Evolutionary conservation across 2,888 invertebrate species (phyloP).

Genomic region (Andrena haemorrhoa): DNA sequence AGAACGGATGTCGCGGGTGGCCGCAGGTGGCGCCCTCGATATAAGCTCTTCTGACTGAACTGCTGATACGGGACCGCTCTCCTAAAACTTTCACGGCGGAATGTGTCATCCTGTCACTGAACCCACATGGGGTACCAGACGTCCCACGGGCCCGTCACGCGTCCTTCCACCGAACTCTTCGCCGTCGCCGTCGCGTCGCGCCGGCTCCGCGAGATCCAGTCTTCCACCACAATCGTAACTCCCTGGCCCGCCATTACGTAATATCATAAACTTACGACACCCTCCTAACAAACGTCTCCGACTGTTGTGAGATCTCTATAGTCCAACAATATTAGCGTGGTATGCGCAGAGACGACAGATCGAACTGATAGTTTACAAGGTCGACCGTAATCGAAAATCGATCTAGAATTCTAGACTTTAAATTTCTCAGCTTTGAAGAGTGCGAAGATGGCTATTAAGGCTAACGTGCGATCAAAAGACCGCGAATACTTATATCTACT

Average conservation of each 20-base stretch:
- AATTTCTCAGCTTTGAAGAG: too few species aligned
- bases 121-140: slow-evolving; percentile 76
- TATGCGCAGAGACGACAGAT: too few species aligned
- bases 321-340: too few species aligned
- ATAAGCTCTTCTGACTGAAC: slow-evolving; percentile 78
- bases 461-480: too few species aligned
- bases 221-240: slow-evolving; percentile 32
- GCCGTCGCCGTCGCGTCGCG: slow-evolving; percentile 24
- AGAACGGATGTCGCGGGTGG: slow-evolving; percentile 80
- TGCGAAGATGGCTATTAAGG: too few species aligned
- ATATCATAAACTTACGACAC: slow-evolving; percentile 5
- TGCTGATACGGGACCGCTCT: slow-evolving; percentile 78
- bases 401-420: too few species aligned
- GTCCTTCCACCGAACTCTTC: slow-evolving; percentile 51
- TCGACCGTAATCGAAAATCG: too few species aligned
- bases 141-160: slow-evolving; percentile 77
- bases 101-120: slow-evolving; percentile 84
- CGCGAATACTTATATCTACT: too few species aligned
- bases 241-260: slow-evolving; percentile 35
- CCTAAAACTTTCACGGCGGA: slow-evolving; percentile 82
- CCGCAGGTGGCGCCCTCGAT: slow-evolving; percentile 83
- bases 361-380: too few species aligned
- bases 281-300: too few species aligned
- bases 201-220: slow-evolving; percentile 19
- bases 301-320: too few species aligned